Conservation (phyloP, 2,797 vertebrate species). For the Hydrophis major region DNA sequence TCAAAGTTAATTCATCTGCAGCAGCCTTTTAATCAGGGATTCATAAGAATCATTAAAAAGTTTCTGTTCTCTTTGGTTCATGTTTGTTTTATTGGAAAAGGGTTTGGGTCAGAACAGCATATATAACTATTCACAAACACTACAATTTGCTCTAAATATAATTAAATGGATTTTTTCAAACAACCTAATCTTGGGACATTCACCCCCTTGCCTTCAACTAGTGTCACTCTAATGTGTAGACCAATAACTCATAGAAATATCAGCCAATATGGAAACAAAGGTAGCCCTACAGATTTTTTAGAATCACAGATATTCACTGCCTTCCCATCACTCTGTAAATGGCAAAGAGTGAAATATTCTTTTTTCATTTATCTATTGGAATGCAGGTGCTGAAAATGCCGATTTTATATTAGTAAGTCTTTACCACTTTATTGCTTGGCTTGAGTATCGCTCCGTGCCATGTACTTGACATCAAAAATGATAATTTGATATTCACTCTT, state of each 20-base stretch:
- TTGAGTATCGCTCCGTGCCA: constrained; percentile 10
- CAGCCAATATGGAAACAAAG: background rate
- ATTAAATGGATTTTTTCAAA: background rate
- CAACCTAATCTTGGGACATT: background rate
- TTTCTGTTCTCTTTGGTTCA: no score
- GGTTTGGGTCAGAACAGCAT: no score
- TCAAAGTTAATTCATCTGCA: no score
- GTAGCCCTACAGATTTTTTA: background rate
- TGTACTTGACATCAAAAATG: constrained; percentile 16
- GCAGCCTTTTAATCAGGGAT: no score
- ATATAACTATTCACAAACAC: background rate
- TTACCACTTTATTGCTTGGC: constrained; percentile 16
- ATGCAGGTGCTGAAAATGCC: background rate
- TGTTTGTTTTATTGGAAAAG: no score
- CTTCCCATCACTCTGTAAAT: no score
- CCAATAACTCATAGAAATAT: background rate
- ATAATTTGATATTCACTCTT: constrained; percentile 41
- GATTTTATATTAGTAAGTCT: constrained; percentile 21
- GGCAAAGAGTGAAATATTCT: background rate
- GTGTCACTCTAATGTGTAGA: background rate
- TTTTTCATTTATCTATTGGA: background rate
- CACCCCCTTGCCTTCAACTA: background rate
- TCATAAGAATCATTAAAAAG: no score
- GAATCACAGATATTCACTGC: background rate
- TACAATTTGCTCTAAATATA: background rate